A percentile compares a stretch with the other conserved stretches of the same genome.
phyloP scores from a whole-genome alignment of 2,113 vertebrate species.

The Toxotes chatareus region DNA sequence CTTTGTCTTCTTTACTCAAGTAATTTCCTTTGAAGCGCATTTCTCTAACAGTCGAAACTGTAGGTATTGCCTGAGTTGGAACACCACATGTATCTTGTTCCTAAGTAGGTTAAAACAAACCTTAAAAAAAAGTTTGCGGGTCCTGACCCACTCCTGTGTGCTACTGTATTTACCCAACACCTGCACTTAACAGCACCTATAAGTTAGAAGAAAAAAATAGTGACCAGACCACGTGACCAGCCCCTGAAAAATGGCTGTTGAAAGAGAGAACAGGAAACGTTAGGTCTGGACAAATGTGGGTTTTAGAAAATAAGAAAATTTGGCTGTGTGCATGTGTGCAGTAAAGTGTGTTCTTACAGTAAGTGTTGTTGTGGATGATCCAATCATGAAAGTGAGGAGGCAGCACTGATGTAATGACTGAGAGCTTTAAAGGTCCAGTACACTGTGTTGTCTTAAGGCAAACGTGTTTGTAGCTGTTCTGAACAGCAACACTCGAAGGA shows the following conservation, averaged over 20 bases:
- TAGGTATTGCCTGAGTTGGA: neutral
- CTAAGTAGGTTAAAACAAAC: constrained; percentile 39
- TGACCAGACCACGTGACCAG: neutral
- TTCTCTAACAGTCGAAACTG: neutral
- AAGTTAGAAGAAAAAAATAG: neutral
- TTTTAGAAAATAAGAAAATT: neutral
- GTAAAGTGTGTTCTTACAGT: neutral
- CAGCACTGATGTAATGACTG: too few species aligned
- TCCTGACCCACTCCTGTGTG: constrained; percentile 20
- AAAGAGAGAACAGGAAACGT: neutral
- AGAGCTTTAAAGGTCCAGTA: too few species aligned
- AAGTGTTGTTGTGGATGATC: neutral
- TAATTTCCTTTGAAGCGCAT: neutral
- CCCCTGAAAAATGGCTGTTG: constrained; percentile 22
- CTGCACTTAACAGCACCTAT: constrained; percentile 24
- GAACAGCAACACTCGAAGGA: too few species aligned
- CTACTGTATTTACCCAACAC: constrained; percentile 33
- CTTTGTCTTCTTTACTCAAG: neutral
- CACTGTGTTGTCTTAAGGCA: too few species aligned
- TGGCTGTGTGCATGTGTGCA: neutral
- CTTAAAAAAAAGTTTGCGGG: constrained; percentile 29
- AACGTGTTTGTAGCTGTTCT: too few species aligned
- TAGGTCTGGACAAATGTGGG: neutral
- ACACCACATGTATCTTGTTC: constrained; percentile 3
- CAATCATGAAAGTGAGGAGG: too few species aligned